Evolutionary conservation across 37 sponge, comb jelly and placozoan species (phyloP).

Genomic region (Oopsacas minuta): DNA sequence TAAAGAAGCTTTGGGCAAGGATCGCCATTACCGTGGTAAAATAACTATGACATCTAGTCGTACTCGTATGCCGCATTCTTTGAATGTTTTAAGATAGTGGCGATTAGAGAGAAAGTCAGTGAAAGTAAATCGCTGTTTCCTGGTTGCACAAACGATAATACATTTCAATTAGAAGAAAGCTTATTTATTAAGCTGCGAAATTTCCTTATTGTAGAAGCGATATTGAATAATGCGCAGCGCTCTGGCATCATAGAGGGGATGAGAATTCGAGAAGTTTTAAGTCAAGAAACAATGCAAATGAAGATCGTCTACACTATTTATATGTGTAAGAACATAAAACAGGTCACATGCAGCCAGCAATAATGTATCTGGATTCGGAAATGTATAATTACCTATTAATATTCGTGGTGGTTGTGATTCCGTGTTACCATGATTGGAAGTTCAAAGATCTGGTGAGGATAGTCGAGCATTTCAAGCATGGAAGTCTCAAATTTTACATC

Average conservation of each 20-base stretch:
- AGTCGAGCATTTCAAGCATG: not conserved
- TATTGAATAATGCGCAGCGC: not conserved
- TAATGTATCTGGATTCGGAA: not conserved
- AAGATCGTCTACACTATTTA: not conserved
- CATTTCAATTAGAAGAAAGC: not conserved
- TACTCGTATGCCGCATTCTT: not conserved
- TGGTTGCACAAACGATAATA: not conserved
- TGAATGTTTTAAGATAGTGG: not conserved
- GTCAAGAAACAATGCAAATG: not conserved
- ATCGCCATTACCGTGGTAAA: not conserved
- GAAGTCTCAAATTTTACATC: not conserved
- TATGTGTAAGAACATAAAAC: not conserved
- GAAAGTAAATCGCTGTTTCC: not conserved
- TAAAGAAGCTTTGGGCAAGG: not conserved
- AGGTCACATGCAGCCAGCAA: not conserved
- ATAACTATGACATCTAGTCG: not conserved
- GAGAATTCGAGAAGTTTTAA: not conserved
- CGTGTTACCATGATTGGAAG: not conserved
- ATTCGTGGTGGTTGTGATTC: not conserved
- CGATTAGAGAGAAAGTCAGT: not conserved
- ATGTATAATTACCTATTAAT: not conserved
- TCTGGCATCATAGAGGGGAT: not conserved
- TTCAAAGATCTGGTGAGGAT: not conserved
- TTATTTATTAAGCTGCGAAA: not conserved
- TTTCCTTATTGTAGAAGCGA: not conserved